Percentiles rank a stretch among this genome's conserved stretches.
phyloP scores from a whole-genome alignment of 2,113 vertebrate species.

The Mobula hypostoma region DNA sequence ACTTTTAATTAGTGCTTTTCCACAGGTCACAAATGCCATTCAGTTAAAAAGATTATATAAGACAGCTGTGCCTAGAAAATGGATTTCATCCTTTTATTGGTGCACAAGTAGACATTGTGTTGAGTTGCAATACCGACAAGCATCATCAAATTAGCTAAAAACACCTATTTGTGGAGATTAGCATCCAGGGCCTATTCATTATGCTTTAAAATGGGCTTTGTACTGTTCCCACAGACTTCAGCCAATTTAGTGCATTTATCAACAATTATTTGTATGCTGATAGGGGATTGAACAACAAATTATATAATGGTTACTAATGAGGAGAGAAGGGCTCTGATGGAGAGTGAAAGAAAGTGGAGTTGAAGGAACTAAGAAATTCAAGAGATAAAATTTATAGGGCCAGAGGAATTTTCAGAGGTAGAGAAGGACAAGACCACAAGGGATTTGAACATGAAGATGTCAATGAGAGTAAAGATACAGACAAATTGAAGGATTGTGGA shows the following conservation, averaged over 20 bases:
- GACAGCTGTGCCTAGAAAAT: not conserved
- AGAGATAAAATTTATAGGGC: not conserved
- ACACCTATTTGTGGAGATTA: no score
- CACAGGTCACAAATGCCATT: not conserved
- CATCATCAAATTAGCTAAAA: no score
- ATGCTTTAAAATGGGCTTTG: no score
- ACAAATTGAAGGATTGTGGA: not conserved
- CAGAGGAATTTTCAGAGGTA: not conserved
- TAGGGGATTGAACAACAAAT: no score
- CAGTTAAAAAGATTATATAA: not conserved
- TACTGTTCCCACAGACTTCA: no score
- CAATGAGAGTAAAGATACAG: not conserved
- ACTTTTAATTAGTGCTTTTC: not conserved
- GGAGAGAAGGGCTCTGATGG: not conserved
- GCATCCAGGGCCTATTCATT: no score
- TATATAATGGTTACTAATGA: no score
- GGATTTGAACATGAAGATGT: not conserved
- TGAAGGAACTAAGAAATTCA: not conserved
- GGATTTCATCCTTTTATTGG: no score
- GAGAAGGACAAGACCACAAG: not conserved
- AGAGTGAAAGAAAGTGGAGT: not conserved
- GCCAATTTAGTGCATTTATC: no score
- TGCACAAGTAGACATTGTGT: no score
- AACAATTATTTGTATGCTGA: no score
- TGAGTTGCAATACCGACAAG: no score